Conservation (phyloP, 2,888 invertebrate genomes). For the Torymus tubicola region DNA sequence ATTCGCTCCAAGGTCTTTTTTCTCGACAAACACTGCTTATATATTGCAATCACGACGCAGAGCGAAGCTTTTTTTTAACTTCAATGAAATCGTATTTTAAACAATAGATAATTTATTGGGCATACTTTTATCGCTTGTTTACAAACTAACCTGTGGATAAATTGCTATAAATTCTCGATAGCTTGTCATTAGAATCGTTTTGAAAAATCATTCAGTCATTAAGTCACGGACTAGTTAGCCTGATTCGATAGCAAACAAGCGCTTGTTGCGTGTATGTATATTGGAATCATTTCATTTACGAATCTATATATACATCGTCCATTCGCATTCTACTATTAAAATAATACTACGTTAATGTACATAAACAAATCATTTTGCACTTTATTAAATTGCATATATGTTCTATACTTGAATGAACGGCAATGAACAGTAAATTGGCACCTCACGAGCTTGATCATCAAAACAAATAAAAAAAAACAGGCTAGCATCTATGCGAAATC, state of each 20-base stretch:
- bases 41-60: neutral
- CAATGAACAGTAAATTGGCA: neutral
- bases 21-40: neutral
- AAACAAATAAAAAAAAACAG: neutral
- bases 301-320: too few species aligned
- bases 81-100: constrained; percentile 1
- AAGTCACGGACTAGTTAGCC: too few species aligned
- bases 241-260: too few species aligned
- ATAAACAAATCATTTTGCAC: too few species aligned
- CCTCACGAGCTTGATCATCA: neutral
- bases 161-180: neutral
- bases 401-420: too few species aligned
- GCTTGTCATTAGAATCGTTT: neutral
- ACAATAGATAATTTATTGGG: neutral
- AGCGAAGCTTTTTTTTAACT: constrained; percentile 18
- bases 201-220: neutral
- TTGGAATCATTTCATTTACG: too few species aligned
- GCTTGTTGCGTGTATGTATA: too few species aligned
- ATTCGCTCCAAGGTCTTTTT: constrained; percentile 16
- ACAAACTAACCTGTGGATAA: constrained; percentile 24
- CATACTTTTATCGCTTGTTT: constrained; percentile 20
- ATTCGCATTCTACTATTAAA: too few species aligned
- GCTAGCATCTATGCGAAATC: neutral
- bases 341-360: too few species aligned
- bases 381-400: too few species aligned